Percentiles rank a stretch among this genome's conserved stretches.
Evolutionary conservation across 2,113 vertebrate species (phyloP).

Genomic region (Istiophorus platypterus): DNA sequence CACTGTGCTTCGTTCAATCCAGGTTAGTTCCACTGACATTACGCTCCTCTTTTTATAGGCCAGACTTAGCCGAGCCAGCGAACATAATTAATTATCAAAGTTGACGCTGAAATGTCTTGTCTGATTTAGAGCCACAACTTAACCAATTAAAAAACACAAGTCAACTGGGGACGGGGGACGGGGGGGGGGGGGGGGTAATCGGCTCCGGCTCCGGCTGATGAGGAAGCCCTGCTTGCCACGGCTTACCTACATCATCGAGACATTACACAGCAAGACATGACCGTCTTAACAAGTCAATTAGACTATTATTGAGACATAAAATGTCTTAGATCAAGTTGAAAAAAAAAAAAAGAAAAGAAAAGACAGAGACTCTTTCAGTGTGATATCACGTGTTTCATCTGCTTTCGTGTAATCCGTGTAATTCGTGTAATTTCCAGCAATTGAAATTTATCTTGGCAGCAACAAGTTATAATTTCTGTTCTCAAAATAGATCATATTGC

Average conservation of each 20-base stretch:
- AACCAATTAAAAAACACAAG: slow-evolving; percentile 53
- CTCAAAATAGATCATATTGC: no score
- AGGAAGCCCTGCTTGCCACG: slow-evolving; percentile 43
- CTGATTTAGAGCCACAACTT: slow-evolving; percentile 60
- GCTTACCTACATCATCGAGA: slow-evolving; percentile 45
- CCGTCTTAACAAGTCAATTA: slow-evolving; percentile 14
- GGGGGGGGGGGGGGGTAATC: slow-evolving; percentile 30
- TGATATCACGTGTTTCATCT: no score
- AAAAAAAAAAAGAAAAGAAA: background rate
- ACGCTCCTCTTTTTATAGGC: slow-evolving; percentile 40
- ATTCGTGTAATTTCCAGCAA: no score
- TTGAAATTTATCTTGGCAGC: background rate
- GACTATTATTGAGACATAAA: slow-evolving; percentile 1
- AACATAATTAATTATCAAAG: slow-evolving; percentile 48
- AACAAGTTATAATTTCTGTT: background rate
- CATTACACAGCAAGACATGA: slow-evolving; percentile 28
- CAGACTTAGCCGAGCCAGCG: slow-evolving; percentile 40
- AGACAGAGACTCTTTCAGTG: background rate
- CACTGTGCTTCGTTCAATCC: slow-evolving; percentile 45
- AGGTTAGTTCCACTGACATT: slow-evolving; percentile 40
- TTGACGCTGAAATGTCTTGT: slow-evolving; percentile 40
- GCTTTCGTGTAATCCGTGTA: no score
- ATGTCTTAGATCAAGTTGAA: background rate
- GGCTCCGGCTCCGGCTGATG: slow-evolving; percentile 33
- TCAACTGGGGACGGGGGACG: slow-evolving; percentile 38